Evolutionary conservation across 2,113 vertebrate species (phyloP).

Genomic region (Kobus ellipsiprymnus): DNA sequence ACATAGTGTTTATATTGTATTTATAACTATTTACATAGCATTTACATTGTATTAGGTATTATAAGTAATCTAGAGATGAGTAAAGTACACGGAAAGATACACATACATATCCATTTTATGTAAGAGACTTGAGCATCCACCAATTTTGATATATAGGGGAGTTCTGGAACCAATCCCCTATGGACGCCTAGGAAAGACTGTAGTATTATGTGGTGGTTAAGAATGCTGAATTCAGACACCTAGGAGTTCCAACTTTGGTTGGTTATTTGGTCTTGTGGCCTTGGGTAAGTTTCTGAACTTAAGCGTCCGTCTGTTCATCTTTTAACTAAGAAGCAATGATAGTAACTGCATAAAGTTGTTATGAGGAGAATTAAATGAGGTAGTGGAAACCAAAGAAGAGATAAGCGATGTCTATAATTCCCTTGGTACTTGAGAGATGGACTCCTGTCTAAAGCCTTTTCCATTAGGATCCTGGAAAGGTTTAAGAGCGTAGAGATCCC

Average conservation of each 20-base stretch:
- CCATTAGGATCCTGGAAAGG: background rate
- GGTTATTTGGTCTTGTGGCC: background rate
- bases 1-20: background rate
- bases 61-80: background rate
- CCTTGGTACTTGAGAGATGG: background rate
- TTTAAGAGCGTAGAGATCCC: background rate
- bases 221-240: background rate
- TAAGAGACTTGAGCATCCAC: background rate
- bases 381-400: background rate
- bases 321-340: background rate
- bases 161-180: background rate
- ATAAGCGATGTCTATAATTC: background rate
- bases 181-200: background rate
- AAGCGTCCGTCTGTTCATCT: conserved; percentile 1
- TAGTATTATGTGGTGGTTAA: background rate
- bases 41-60: background rate
- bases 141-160: background rate
- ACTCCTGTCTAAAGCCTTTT: background rate
- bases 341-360: background rate
- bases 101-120: background rate
- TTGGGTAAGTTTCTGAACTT: background rate
- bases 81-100: background rate
- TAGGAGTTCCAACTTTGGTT: background rate
- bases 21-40: background rate
- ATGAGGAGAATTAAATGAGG: background rate